Conservation (phyloP, 2,113 vertebrate species). For the Propithecus coquereli region DNA sequence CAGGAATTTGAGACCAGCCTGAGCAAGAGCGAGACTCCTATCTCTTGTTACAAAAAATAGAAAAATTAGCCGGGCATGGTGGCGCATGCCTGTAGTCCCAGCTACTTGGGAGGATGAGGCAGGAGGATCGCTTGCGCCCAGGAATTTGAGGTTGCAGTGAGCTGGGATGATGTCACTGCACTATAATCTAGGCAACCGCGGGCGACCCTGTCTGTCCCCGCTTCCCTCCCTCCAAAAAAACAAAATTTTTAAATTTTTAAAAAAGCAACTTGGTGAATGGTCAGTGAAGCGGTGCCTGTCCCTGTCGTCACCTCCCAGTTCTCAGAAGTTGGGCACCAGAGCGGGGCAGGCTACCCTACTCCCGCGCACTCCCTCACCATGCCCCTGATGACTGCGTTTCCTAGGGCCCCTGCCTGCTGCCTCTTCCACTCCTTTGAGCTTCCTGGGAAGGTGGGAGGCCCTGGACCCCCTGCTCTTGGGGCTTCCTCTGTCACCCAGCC, state of each 20-base stretch:
- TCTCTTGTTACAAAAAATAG: too few relatives aligned
- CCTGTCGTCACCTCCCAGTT: not conserved
- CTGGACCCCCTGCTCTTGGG: not conserved
- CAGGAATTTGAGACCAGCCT: too few relatives aligned
- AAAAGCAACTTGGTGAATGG: not conserved
- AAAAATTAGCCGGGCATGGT: not conserved
- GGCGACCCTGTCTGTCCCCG: too few relatives aligned
- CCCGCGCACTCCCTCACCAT: not conserved
- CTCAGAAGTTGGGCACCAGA: not conserved
- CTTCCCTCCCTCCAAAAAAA: too few relatives aligned
- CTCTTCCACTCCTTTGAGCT: not conserved
- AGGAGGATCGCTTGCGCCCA: too few relatives aligned
- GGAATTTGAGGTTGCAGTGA: too few relatives aligned
- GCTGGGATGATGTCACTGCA: too few relatives aligned
- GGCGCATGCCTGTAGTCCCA: not conserved
- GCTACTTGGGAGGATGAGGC: not conserved
- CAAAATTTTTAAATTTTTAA: too few relatives aligned
- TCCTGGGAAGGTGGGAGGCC: not conserved
- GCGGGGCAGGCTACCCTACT: not conserved
- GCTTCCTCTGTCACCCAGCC: not conserved
- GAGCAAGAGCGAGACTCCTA: too few relatives aligned
- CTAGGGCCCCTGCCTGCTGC: not conserved
- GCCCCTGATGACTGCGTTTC: not conserved
- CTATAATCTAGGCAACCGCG: too few relatives aligned
- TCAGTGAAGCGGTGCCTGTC: too few relatives aligned